Conservation (phyloP, 2,797 vertebrate species). For the Bradypodion pumilum region DNA sequence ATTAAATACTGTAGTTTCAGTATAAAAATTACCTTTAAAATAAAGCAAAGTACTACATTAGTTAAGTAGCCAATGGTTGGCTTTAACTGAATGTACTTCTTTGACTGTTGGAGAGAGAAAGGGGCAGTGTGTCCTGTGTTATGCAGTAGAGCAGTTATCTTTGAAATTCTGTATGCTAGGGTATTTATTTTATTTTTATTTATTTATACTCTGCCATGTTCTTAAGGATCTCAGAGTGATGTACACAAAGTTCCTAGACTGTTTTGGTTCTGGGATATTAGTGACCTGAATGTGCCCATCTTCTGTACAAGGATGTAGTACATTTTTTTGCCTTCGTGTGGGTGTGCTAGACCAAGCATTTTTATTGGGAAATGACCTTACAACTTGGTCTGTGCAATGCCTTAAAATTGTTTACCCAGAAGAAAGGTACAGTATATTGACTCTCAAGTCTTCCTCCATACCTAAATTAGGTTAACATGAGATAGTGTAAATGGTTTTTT, state of each 20-base stretch:
- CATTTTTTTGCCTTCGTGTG: not conserved
- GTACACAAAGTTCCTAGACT: constrained; percentile 5
- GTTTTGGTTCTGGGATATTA: not conserved
- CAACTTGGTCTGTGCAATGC: not conserved
- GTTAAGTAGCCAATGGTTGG: not conserved
- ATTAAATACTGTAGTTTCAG: not conserved
- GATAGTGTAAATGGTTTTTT: not conserved
- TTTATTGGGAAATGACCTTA: not conserved
- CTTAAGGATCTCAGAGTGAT: not conserved
- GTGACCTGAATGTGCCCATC: not conserved
- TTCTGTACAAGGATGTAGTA: not conserved
- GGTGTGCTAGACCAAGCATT: not conserved
- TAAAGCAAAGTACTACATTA: not conserved
- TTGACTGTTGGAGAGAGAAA: not conserved
- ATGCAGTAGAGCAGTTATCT: not conserved
- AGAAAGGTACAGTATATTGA: not conserved
- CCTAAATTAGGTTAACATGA: not conserved
- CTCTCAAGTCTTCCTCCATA: not conserved
- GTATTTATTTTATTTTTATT: not conserved
- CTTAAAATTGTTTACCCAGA: not conserved
- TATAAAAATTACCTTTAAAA: not conserved
- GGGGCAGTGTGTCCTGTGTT: not conserved
- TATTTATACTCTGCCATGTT: not conserved
- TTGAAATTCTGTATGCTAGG: not conserved
- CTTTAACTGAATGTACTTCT: not conserved